Evolutionary conservation across 2,888 invertebrate genomes (phyloP), one percentile per base, ranked within the genome.

Genomic region (Pheosia gnoma): DNA sequence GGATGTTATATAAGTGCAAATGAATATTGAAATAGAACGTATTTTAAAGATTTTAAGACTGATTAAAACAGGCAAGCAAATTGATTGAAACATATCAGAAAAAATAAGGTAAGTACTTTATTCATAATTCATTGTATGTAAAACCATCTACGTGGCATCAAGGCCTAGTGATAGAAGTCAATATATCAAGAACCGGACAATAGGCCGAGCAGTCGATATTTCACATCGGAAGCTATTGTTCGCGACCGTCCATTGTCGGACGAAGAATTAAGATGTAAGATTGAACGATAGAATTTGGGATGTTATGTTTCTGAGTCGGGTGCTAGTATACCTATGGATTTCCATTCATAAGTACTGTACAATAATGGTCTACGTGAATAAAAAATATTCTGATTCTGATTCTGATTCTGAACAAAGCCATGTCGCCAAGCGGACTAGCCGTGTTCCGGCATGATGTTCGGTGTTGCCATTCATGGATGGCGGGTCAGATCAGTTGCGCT

Each of bases 131-230:
- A 77, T 70, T 62, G 59, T 69, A 74, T 77, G 74, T 74, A 72
- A 77, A 77, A 75, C 74, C 74, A 75, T 71, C 75, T 67, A 52
- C 63, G 61, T 57, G 58, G 60, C 66, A 51, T 39, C 57, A 5
- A 53, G 43, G 66, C 56, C 63, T 75, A 41, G 55, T 67, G 74
- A 68, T 71, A 71, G 70, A 63, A 80, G 77, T 78, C 81, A 75
- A 84, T 84, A 84, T 77, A 84, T 84, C 84, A 84, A 75, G 63
- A 57, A 56, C 74, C 74, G 82, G 82, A 84, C 84, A 84, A 84
- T 78, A 72, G 80, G 70, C 75, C 69, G 67, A 65, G 11, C 39
- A 55, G 69, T 76, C 83, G 73, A 84, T 84, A 84, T 83, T 84
- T 83, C 82, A 79, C 71, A 71, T 66, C 59, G 71, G 57, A 66